Base-by-base conservation (phyloP, 1,140 invertebrate genomes). In the Bicyclus anynana region DNA sequence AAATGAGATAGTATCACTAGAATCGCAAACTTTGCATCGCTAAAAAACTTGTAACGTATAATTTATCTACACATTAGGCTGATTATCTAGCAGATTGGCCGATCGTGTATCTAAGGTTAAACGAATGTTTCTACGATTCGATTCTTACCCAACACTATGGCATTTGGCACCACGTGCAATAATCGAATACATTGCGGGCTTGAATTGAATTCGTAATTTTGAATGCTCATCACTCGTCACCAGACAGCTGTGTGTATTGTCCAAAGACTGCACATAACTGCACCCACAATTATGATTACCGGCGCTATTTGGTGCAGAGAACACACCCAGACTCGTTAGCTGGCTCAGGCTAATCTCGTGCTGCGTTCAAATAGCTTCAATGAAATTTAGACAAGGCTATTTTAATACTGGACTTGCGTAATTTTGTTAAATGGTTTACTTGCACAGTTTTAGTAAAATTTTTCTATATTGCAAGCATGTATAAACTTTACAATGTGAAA, bases 251-350 rank as follows among this genome's bases (percentile, higher is more conserved):
- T 51, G 59, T 65, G 65, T 53, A 69, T 74, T 57, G 62, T 62
- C 59, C 65, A 50, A 67, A 62, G 65, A 72, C 73, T 76, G 77
- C 69, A 73, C 61, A 64, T 80, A 74, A 81, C 75, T 81, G 77
- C 77, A 77, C 76, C 77, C 62, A 75, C 77, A 81, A 81, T 85
- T 83, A 84, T 81, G 74, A 76, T 74, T 70, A 65, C 67, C 62
- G 33, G 57, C 65, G 71, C 76, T 81, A 80, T 85, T 77, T 80
- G 78, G 80, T 79, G 67, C 80, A 77, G 59, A 61, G 69, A 72
- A 81, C 82, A 83, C 82, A 79, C 82, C 82, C 78, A 76, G 64
- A 80, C 75, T 85, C 72, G 78, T 81, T 83, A 85, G 73, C 74
- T 55, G 16, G 48, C 47, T 54, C 44, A 51, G 72, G 68, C 72